These are phyloP conservation scores for Thripadectes ignobilis DNA, from an alignment of 2,797 vertebrate species.

Conservation along the genomic window DNA sequence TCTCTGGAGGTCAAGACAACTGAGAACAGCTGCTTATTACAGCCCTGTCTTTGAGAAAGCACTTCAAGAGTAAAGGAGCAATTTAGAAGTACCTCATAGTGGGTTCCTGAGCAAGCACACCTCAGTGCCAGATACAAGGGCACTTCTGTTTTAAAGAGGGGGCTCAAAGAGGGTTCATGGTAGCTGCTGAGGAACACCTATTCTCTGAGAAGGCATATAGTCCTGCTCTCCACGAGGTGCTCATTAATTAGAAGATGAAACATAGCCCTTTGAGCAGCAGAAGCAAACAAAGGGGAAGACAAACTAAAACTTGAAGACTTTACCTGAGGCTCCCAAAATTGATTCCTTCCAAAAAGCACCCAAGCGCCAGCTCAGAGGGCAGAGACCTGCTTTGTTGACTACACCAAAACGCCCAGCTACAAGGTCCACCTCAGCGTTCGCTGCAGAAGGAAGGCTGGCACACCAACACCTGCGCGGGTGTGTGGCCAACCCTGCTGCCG, in stretches of 20 bases:
- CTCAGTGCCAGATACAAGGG: not conserved
- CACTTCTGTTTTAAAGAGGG: not conserved
- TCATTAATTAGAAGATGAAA: not conserved
- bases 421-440: not conserved
- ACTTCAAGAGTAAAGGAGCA: not conserved
- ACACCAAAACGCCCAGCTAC: not conserved
- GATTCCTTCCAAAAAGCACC: not conserved
- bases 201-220: not conserved
- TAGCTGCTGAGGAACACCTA: not conserved
- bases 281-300: not conserved
- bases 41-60: not conserved
- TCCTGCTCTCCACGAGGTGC: not conserved
- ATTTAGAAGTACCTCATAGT: not conserved
- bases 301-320: not conserved
- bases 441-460: not conserved
- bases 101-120: not conserved
- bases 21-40: not conserved
- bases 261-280: not conserved
- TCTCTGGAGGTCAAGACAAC: not conserved
- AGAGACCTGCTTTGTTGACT: not conserved
- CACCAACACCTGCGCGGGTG: fast-evolving
- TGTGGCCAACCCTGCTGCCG: fast-evolving
- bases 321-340: not conserved
- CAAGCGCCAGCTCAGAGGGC: not conserved
- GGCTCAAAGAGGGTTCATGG: fast-evolving